A percentile compares a stretch with the other conserved stretches of the same genome.
These are phyloP conservation scores for Aurelia aurita complex sp. Pacific DNA, from an alignment of 30 jellyfish, hydroid and myxozoan species.

Conservation along the genomic window DNA sequence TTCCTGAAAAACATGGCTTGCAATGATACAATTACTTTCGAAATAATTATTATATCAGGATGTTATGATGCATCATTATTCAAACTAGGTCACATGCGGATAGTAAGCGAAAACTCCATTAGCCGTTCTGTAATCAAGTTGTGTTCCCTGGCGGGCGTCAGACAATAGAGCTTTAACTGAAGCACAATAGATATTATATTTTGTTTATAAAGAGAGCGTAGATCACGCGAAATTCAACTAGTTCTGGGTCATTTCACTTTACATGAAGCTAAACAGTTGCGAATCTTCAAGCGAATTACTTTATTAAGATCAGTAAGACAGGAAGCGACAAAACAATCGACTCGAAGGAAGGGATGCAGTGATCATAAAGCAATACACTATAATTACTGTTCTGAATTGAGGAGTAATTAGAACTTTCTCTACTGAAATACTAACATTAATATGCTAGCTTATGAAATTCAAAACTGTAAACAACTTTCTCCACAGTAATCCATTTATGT, in stretches of 20 bases:
- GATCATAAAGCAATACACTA: constrained; percentile 46
- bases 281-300: not conserved
- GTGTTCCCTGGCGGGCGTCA: constrained; percentile 14
- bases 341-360: constrained; percentile 34
- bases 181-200: constrained; percentile 22
- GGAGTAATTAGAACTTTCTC: constrained; percentile 61
- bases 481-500: constrained; percentile 59
- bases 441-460: constrained; percentile 54
- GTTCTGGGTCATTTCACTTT: constrained; percentile 49
- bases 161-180: constrained; percentile 16
- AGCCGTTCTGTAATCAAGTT: constrained; percentile 1
- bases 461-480: constrained; percentile 73
- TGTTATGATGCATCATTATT: not conserved
- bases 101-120: constrained; percentile 8
- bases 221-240: constrained; percentile 29
- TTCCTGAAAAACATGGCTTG: no score
- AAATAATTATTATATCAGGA: no score
- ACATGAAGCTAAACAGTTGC: constrained; percentile 5
- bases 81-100: constrained; percentile 27
- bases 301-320: constrained; percentile 24
- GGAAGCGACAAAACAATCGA: constrained; percentile 32
- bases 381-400: constrained; percentile 46
- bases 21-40: no score
- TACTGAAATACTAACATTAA: constrained; percentile 60
- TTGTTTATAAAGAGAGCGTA: constrained; percentile 17